Conservation (phyloP, 2,113 vertebrate genomes). For the Entomyzon cyanotis region DNA sequence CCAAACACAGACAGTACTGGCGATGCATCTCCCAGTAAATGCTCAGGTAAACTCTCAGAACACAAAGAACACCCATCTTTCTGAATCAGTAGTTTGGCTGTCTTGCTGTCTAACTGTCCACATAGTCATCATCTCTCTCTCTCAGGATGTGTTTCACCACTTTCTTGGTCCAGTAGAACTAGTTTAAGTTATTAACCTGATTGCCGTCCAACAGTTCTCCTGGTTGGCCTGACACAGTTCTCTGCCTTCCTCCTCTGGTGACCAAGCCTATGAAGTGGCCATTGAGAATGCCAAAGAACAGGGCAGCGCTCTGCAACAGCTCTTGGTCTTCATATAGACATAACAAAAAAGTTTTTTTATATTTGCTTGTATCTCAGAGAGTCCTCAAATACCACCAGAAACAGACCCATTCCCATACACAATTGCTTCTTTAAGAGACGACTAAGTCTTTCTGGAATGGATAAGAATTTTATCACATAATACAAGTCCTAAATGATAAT, state of each 20-base stretch:
- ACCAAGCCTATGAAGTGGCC: not conserved
- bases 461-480: not conserved
- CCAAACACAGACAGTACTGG: no score
- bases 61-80: not conserved
- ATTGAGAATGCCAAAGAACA: not conserved
- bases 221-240: not conserved
- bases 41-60: not conserved
- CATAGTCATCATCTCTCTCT: not conserved
- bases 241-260: not conserved
- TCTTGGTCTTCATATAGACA: not conserved
- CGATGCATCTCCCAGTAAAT: not conserved
- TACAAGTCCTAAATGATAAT: not conserved
- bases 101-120: not conserved
- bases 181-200: not conserved
- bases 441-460: not conserved
- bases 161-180: not conserved
- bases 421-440: not conserved
- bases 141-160: not conserved
- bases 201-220: not conserved
- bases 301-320: not conserved
- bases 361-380: not conserved
- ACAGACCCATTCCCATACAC: not conserved
- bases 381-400: not conserved
- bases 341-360: not conserved
- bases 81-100: not conserved